Conservation (phyloP, 2,113 vertebrate genomes). For the Pogona vitticeps region DNA sequence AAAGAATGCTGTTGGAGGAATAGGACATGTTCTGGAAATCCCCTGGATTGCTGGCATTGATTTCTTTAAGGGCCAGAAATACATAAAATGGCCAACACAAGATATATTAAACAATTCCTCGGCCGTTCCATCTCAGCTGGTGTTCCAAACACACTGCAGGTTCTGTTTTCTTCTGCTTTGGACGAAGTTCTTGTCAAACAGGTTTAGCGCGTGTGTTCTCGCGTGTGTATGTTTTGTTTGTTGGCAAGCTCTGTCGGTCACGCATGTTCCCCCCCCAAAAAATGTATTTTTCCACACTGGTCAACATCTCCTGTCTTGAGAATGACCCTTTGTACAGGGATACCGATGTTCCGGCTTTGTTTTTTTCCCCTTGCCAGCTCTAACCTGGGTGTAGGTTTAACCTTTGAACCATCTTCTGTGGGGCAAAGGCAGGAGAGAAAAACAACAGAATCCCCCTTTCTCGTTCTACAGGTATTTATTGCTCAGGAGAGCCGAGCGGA, state of each 20-base stretch:
- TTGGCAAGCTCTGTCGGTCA: background rate
- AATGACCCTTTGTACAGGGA: background rate
- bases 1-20: too few species aligned
- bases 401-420: background rate
- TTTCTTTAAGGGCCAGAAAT: background rate
- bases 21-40: too few species aligned
- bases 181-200: constrained; percentile 29
- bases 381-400: background rate
- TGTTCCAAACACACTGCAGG: background rate
- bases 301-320: constrained; percentile 25
- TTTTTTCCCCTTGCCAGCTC: background rate
- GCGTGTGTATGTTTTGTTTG: background rate
- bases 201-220: background rate
- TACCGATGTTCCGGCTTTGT: background rate
- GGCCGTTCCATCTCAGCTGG: too few species aligned
- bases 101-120: too few species aligned
- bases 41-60: too few species aligned
- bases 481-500: too few species aligned
- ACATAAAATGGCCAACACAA: background rate
- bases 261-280: background rate
- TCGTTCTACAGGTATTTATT: background rate
- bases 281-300: background rate
- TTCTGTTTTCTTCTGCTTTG: constrained; percentile 6
- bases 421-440: background rate
- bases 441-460: background rate